Base-by-base conservation (phyloP, 2,888 invertebrate genomes). In the Diabrotica balteata region DNA sequence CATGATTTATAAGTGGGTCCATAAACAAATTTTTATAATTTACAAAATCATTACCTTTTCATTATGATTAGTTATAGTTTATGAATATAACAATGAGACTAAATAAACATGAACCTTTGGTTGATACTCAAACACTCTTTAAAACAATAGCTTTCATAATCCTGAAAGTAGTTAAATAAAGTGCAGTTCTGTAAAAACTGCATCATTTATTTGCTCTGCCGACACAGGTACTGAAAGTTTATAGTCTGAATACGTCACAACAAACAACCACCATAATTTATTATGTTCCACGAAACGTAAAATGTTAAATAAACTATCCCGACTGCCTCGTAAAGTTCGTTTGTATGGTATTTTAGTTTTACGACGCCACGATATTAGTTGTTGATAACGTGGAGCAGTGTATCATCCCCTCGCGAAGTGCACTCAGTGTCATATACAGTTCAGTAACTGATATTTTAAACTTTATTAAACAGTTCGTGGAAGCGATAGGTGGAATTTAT, bases 301-400 rank as follows among this genome's bases (percentile, higher is more conserved):
- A 66, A 66, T 66, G 60, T 55, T 47, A 59, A 59, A 64, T 60
- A 64, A 68, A 64, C 51, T 63, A 60, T 63, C 54, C 43, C 64
- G 60, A 68, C 68, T 57, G 52, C 50, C 45, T 68, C 68, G 63
- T 68, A 68, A 68, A 63, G 45, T 66, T 61, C 9, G 49, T 50
- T 66, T 32, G 55, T 55, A 49, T 52, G 52, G 59, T 51, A 55
- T 55, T 52, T 60, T 45, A 43, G 54, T 61, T 50, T 45, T 55
- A 43, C 54, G 54, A 42, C 53, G 51, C 46, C 44, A n/a, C 51
- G 54, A 60, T 50, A 55, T 42, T 44, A 60, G 44, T 54, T 53
- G 62, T 17, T 54, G 47, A 62, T 62, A 54, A 62, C 53, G 10
- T 43, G 42, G 51, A 17, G 53, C 43, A 62, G 7, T 52, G 22